A percentile compares a stretch with the other conserved stretches of the same genome.
phyloP scores from a whole-genome alignment of 1,140 invertebrate genomes.

The Cyclargus thomasi region DNA sequence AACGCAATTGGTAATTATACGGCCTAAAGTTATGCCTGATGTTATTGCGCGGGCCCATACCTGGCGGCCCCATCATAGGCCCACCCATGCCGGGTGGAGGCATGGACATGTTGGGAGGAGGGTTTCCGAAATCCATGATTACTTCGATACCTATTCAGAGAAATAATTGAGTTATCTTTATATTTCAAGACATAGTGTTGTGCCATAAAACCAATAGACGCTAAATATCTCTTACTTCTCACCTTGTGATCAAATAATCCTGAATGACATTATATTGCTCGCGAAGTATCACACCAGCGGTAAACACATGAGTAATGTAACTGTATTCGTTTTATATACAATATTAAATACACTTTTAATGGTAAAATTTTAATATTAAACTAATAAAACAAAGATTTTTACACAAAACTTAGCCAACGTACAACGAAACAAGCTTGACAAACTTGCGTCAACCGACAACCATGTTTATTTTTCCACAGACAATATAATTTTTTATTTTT shows the following conservation, averaged over 20 bases:
- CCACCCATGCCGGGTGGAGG: constrained; percentile 61
- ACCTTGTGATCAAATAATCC: constrained; percentile 54
- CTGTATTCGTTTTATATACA: not conserved
- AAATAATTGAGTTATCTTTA: constrained; percentile 34
- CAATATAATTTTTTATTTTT: constrained; percentile 15
- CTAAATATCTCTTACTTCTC: constrained; percentile 35
- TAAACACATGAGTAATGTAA: constrained; percentile 2
- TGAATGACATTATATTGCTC: constrained; percentile 55
- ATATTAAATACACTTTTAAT: not conserved
- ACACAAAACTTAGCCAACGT: constrained; percentile 39
- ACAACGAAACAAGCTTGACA: constrained; percentile 29
- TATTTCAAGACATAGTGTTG: not conserved
- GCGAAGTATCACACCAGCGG: constrained; percentile 35
- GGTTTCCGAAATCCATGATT: constrained; percentile 70
- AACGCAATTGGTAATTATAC: constrained; percentile 74
- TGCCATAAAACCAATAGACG: not conserved
- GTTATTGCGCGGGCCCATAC: constrained; percentile 54
- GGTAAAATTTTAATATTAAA: constrained; percentile 31
- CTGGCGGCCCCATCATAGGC: constrained; percentile 47
- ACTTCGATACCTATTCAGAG: constrained; percentile 69
- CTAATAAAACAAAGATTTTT: constrained; percentile 32
- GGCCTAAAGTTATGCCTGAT: constrained; percentile 73
- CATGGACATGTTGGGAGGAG: constrained; percentile 68
- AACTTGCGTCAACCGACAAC: constrained; percentile 29
- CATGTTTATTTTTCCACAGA: constrained; percentile 38